Evolutionary conservation across 2,888 invertebrate species (phyloP).

Genomic region (Embidobia sp.): DNA sequence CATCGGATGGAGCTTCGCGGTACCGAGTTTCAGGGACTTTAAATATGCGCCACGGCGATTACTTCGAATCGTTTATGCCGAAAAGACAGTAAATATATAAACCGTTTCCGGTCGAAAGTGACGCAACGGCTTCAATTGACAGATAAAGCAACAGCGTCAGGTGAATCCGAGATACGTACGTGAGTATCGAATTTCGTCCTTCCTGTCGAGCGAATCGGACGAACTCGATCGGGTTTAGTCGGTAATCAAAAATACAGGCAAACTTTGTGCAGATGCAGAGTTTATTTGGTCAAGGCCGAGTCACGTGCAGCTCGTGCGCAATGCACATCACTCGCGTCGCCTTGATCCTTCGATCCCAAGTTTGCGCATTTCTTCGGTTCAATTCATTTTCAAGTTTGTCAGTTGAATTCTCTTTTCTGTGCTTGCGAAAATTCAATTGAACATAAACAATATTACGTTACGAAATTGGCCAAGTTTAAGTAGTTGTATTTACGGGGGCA

Average conservation of each 20-base stretch:
- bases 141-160: conserved; percentile 54
- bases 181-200: conserved; percentile 38
- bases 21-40: conserved; percentile 3
- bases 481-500: no score
- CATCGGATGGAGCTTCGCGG: conserved; percentile 19
- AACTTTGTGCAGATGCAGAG: conserved; percentile 39
- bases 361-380: neutral
- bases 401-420: no score
- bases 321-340: conserved; percentile 40
- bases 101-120: conserved; percentile 63
- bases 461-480: no score
- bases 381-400: conserved; percentile 3
- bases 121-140: conserved; percentile 63
- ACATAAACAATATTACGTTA: no score
- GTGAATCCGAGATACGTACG: conserved; percentile 39
- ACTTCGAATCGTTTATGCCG: conserved; percentile 14
- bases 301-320: conserved; percentile 26
- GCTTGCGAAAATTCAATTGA: no score
- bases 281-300: conserved; percentile 65
- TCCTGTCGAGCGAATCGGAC: conserved; percentile 36
- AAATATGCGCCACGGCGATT: conserved; percentile 31
- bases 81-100: conserved; percentile 47
- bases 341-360: conserved; percentile 51
- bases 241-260: conserved; percentile 19
- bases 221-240: conserved; percentile 9